Evolutionary conservation across 2,797 vertebrate genomes (phyloP).

Genomic region (Oryzias dopingdopingensis): DNA sequence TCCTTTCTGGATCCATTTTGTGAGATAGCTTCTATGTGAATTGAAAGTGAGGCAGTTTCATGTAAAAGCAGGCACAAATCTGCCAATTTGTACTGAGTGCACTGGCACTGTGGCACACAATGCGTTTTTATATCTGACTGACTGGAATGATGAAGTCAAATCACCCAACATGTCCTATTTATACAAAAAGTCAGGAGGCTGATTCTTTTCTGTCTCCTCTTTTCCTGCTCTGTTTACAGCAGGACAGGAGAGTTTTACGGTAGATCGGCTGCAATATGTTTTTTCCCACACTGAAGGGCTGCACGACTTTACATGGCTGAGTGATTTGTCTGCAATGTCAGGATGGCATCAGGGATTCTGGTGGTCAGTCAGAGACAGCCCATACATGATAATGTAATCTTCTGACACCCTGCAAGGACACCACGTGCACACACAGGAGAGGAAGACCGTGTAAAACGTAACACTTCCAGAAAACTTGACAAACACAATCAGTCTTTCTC

Average conservation of each 20-base stretch:
- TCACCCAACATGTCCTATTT: too few species aligned
- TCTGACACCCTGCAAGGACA: conserved; percentile 27
- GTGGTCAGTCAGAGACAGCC: conserved; percentile 31
- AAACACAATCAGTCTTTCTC: conserved; percentile 14
- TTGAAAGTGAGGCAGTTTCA: background rate
- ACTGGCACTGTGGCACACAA: background rate
- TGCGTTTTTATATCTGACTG: too few species aligned
- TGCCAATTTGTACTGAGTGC: too few species aligned
- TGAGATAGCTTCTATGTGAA: background rate
- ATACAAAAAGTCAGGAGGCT: too few species aligned
- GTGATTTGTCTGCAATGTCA: conserved; percentile 43
- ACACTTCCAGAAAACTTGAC: conserved; percentile 3
- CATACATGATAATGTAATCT: conserved; percentile 52
- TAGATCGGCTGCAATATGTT: conserved; percentile 24
- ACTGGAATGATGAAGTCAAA: too few species aligned
- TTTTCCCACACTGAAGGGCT: conserved; percentile 14
- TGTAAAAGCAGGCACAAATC: too few species aligned
- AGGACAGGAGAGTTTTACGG: conserved; percentile 28
- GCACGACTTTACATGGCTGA: conserved; percentile 35
- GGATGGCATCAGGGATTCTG: conserved; percentile 38
- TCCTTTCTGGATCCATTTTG: background rate
- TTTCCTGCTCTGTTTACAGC: conserved; percentile 9
- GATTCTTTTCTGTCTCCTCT: too few species aligned
- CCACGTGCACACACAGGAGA: conserved; percentile 1
- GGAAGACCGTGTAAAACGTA: conserved; percentile 9